Evolutionary conservation across 2,888 invertebrate species (phyloP).

Genomic region (Ceraclea dissimilis): DNA sequence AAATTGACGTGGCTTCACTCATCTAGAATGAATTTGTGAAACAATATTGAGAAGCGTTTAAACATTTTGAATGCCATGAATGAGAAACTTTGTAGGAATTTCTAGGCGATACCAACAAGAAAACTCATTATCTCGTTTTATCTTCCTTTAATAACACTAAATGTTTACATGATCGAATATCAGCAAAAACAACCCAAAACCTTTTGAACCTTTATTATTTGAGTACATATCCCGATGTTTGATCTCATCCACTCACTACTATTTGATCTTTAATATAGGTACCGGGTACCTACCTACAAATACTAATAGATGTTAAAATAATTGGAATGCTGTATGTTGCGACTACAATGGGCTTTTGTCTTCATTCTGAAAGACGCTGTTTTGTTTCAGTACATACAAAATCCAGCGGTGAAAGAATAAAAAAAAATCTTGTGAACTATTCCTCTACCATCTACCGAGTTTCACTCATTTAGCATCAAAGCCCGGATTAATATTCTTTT

Average conservation of each 20-base stretch:
- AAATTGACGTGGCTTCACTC: too few species aligned
- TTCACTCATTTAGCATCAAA: too few species aligned
- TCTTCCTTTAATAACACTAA: background rate
- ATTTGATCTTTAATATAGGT: too few species aligned
- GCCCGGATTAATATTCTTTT: too few species aligned
- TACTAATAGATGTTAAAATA: background rate
- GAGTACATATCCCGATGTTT: background rate
- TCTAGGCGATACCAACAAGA: background rate
- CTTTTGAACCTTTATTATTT: background rate
- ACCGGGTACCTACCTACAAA: background rate
- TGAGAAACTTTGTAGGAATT: background rate
- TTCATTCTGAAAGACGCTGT: background rate
- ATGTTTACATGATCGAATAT: background rate
- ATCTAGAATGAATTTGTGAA: too few species aligned
- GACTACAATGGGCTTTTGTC: background rate
- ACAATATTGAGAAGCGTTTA: background rate
- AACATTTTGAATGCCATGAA: background rate
- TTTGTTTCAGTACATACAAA: background rate
- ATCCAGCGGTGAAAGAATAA: background rate
- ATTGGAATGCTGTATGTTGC: background rate
- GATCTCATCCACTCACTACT: background rate
- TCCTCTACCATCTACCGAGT: too few species aligned
- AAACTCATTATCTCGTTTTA: background rate
- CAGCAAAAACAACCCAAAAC: background rate
- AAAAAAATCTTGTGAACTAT: background rate